phyloP scores from a whole-genome alignment of 2,113 vertebrate species.

The human (Homo sapiens) region DNA sequence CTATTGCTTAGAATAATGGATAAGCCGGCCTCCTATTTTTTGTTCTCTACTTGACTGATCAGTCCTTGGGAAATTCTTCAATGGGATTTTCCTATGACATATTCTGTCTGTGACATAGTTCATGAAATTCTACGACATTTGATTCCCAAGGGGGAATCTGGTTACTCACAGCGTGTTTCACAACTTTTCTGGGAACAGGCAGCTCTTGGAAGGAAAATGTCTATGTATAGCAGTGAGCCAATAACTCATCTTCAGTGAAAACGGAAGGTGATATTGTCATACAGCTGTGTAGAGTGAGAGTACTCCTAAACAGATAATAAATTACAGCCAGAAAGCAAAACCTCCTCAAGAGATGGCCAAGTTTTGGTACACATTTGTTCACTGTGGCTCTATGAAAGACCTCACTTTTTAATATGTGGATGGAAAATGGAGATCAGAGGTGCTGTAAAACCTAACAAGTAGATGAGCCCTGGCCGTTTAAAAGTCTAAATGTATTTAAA shows the following conservation, averaged over 20 bases:
- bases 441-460: background rate
- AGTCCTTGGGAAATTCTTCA: too few relatives aligned
- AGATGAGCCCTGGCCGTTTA: background rate
- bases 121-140: conserved; percentile 35
- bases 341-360: background rate
- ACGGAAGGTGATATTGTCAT: background rate
- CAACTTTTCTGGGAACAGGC: conserved; percentile 34
- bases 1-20: background rate
- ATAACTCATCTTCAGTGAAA: background rate
- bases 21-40: background rate
- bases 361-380: background rate
- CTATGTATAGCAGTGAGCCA: background rate
- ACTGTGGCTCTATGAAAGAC: background rate
- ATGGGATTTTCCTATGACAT: conserved; percentile 56
- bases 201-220: conserved; percentile 32
- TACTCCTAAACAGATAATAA: background rate
- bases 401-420: too few relatives aligned
- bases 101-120: conserved; percentile 47
- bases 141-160: conserved; percentile 54
- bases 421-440: background rate
- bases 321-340: background rate
- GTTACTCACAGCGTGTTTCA: conserved; percentile 55
- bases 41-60: background rate
- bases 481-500: background rate
- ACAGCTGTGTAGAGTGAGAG: background rate